These are phyloP conservation scores for Brienomyrus longianalis DNA, from an alignment of 2,113 vertebrate species.

Conservation along the genomic window DNA sequence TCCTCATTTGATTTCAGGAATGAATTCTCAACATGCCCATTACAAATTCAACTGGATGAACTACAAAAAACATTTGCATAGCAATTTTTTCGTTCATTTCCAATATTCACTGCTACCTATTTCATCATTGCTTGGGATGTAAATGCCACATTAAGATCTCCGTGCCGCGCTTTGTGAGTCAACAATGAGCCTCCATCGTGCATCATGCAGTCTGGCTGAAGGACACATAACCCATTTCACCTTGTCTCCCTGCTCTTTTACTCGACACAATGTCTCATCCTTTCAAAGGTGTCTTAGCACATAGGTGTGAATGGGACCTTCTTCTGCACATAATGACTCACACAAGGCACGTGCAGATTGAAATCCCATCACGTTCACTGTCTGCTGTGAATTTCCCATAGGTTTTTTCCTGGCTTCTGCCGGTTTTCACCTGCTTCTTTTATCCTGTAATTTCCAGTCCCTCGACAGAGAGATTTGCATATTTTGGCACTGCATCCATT, in stretches of 20 bases:
- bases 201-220: too few species aligned
- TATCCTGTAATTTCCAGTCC: neutral
- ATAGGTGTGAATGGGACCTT: conserved; percentile 2
- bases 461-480: neutral
- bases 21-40: neutral
- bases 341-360: neutral
- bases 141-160: neutral
- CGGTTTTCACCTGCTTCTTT: neutral
- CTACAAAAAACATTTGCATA: neutral
- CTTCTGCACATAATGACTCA: conserved; percentile 6
- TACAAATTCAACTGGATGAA: neutral
- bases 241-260: neutral
- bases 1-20: neutral
- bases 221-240: neutral
- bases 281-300: neutral
- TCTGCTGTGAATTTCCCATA: neutral
- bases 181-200: neutral
- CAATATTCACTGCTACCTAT: neutral
- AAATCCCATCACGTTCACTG: neutral
- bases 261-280: neutral
- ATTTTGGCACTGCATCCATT: conserved; percentile 10
- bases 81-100: neutral
- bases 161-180: neutral
- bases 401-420: neutral
- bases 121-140: neutral